Evolutionary conservation across 2,888 invertebrate genomes (phyloP), one percentile per base, ranked within the genome.

Genomic region (Acrobasis consociella): DNA sequence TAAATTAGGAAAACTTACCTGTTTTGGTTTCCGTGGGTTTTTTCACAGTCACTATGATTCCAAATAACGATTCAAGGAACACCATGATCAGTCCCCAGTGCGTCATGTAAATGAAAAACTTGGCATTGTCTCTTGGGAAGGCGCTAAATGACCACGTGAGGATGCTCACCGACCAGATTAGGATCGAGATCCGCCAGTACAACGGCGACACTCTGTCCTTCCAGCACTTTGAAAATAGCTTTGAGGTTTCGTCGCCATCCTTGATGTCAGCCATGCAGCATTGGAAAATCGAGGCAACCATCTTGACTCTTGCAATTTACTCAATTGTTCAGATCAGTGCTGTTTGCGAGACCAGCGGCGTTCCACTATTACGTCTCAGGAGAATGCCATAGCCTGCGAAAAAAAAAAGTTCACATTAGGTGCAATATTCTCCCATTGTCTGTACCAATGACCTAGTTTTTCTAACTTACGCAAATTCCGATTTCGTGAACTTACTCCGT

Each of bases 41-140:
- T 69, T 77, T 83, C 17, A 85, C 67, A 58, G 85, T 76, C 9
- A 89, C 88, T 17, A 83, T 64, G 65, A 90, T 85, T 15, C 91
- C 91, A 63, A 91, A 86, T 9, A 80, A 67, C 0, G 87, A 80
- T 69, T 91, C 89, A 52, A 86, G 64, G 58, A 87, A 76, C 53
- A 92, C 84, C 61, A 92, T 76, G 5, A 89, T 68, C 46, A 93
- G 81, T 2, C 93, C 93, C 93, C 93, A 93, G 71, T 94, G 93
- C 7, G 94, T 94, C 85, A 94, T 91, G 73, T 93, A 94, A 17
- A 94, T 77, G 64, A 92, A 82, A 80, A 89, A 94, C 81, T 87
- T 91, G 65, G 83, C 84, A 1, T 76, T 75, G 1, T 87, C 86
- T 16, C 89, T 89, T 89, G 91, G 91, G 74, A 91, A 89, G 66